These are phyloP conservation scores for Neodon shergylaensis DNA, from an alignment of 2,113 vertebrate genomes.

Conservation along the genomic window DNA sequence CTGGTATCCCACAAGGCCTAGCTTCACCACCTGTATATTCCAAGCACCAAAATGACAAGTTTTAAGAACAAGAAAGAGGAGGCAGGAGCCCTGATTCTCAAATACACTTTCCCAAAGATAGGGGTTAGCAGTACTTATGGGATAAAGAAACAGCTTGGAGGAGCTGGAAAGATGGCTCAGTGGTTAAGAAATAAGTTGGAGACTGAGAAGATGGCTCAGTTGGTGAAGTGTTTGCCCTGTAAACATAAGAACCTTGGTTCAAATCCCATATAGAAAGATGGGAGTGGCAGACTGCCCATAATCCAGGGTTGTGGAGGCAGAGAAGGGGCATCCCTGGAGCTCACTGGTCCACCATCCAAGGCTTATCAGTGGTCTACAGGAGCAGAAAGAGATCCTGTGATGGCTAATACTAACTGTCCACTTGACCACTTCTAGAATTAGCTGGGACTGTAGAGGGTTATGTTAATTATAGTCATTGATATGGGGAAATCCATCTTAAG, in stretches of 20 bases:
- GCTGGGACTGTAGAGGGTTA: neutral
- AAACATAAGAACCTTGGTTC: neutral
- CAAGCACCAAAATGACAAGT: neutral
- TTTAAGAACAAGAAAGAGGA: neutral
- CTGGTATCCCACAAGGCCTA: neutral
- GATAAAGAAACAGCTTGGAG: neutral
- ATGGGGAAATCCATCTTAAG: neutral
- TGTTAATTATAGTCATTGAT: neutral
- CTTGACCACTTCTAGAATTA: neutral
- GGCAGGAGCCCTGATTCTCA: neutral
- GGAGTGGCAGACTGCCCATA: neutral
- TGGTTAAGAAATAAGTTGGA: neutral
- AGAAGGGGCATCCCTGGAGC: neutral
- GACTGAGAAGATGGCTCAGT: neutral
- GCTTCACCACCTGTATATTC: neutral
- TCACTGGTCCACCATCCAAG: neutral
- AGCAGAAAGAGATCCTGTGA: neutral
- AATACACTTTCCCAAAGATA: neutral
- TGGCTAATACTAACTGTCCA: neutral
- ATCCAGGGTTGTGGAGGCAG: no score
- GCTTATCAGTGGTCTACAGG: neutral
- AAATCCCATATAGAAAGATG: neutral
- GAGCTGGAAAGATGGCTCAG: neutral
- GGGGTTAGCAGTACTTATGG: neutral
- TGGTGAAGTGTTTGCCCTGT: neutral